Base-by-base conservation (phyloP, 1,140 invertebrate genomes). In the Hydropsyche tenuis region DNA sequence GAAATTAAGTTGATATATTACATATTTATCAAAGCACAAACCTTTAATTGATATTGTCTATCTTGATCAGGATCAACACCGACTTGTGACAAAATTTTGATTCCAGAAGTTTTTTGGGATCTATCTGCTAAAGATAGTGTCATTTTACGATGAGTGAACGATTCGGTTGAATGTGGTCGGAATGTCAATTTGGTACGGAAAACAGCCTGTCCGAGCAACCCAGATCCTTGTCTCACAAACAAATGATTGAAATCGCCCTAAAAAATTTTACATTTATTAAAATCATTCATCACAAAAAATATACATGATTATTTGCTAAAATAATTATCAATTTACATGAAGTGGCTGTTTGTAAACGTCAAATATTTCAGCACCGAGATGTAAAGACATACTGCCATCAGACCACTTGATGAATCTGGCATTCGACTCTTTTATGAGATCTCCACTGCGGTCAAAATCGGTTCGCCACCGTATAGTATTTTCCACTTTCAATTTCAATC, bases 101-200 rank as follows among this genome's bases (percentile, higher is more conserved):
- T 98, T 72, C 97, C 97, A 16, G 94, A 92, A 11, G 95, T 94
- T 83, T 99, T 99, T 69, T 94, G 94, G n/a, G 95, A 97, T 11
- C 97, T 88, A 82, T 99, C 98, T 3, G 97, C 98, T 56, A 99
- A 85, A 0, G 96, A 99, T 83, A 99, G 88, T 0, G 97, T 99
- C 92, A 99, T 98, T 88, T 99, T 99, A 73, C 96, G 90, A 85
- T 99, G 97, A 1, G 97, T 99, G 83, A 98, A 97, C 1, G 96
- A 98, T 80, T 99, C 97, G 0, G 97, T 99, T 0, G 97, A 99
- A 82, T 98, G 96, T 0, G 97, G 96, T 71, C 97, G 88, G 90
- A 99, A 99, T 0, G 95, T 96, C 0, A 99, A 85, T 83, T 99
- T 99, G 0, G 96, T 98, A 53, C 94, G 88, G 82, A 99, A 99